A percentile compares a stretch with the other conserved stretches of the same genome.
These are phyloP conservation scores for Hemithea aestivaria DNA, from an alignment of 2,888 invertebrate genomes.

Conservation along the genomic window DNA sequence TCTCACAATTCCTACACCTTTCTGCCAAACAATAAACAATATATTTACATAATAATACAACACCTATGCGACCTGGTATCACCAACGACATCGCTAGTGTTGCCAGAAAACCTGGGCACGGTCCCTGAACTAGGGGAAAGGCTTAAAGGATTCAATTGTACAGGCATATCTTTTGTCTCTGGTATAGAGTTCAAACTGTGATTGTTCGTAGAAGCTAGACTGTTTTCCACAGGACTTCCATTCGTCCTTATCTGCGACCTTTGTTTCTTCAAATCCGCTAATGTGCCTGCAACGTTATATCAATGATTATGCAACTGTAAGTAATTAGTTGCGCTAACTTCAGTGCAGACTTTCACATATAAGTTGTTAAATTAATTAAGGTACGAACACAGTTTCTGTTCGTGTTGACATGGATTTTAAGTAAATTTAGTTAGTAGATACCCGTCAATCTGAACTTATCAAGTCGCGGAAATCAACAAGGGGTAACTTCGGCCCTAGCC, in stretches of 20 bases:
- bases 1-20: too few species aligned
- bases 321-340: neutral
- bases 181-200: constrained; percentile 68
- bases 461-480: too few species aligned
- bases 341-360: constrained; percentile 34
- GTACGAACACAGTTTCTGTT: too few species aligned
- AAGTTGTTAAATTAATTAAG: constrained; percentile 8
- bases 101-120: constrained; percentile 83
- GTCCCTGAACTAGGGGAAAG: constrained; percentile 60
- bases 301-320: constrained; percentile 24
- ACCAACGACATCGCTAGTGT: constrained; percentile 88
- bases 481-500: too few species aligned
- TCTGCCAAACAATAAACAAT: too few species aligned
- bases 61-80: constrained; percentile 85
- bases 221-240: constrained; percentile 76
- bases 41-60: constrained; percentile 86
- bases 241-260: constrained; percentile 88
- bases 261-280: constrained; percentile 96
- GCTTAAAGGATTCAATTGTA: constrained; percentile 61
- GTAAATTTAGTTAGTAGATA: too few species aligned
- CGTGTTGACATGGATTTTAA: too few species aligned
- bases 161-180: constrained; percentile 70
- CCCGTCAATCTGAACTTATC: too few species aligned
- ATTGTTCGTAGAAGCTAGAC: constrained; percentile 61
- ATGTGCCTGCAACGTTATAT: constrained; percentile 79